Evolutionary conservation across 2,113 vertebrate genomes (phyloP).

Genomic region (Sarotherodon lohbergeri): DNA sequence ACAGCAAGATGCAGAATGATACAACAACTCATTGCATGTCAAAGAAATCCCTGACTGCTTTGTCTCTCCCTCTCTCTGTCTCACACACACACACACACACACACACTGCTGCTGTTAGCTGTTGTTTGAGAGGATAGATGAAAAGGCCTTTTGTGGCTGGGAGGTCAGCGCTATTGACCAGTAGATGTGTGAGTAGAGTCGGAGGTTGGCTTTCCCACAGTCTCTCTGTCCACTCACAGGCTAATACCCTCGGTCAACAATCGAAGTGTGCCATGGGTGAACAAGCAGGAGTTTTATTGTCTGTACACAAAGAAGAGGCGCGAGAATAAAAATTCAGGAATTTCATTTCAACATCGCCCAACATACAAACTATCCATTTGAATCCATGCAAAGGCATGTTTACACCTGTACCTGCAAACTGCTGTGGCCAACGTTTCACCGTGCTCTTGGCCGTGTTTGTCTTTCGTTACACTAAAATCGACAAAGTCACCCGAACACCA

Average conservation of each 20-base stretch:
- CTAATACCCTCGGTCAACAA: slow-evolving; percentile 61
- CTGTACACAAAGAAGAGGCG: slow-evolving; percentile 1
- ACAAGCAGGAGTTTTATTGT: slow-evolving; percentile 54
- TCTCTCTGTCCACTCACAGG: slow-evolving; percentile 57
- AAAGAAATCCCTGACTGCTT: not conserved
- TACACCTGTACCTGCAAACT: not conserved
- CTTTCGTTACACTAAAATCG: not conserved
- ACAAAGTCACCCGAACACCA: not conserved
- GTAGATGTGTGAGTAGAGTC: slow-evolving; percentile 68
- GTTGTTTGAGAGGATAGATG: slow-evolving; percentile 51
- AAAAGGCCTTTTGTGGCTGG: slow-evolving; percentile 65
- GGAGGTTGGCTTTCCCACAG: slow-evolving; percentile 69
- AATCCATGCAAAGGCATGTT: not conserved
- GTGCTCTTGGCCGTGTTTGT: not conserved
- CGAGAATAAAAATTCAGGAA: not conserved
- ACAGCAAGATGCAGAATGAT: not conserved
- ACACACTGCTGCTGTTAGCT: slow-evolving; percentile 7
- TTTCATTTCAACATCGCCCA: not conserved
- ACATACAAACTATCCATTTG: not conserved
- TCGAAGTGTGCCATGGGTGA: slow-evolving; percentile 70
- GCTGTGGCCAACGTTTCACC: not conserved
- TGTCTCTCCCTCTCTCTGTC: not conserved
- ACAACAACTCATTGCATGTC: slow-evolving; percentile 3
- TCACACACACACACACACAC: not conserved
- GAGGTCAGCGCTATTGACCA: slow-evolving; percentile 69